Evolutionary conservation across 2,888 invertebrate species (phyloP).

Genomic region (Anthrax anthrax): DNA sequence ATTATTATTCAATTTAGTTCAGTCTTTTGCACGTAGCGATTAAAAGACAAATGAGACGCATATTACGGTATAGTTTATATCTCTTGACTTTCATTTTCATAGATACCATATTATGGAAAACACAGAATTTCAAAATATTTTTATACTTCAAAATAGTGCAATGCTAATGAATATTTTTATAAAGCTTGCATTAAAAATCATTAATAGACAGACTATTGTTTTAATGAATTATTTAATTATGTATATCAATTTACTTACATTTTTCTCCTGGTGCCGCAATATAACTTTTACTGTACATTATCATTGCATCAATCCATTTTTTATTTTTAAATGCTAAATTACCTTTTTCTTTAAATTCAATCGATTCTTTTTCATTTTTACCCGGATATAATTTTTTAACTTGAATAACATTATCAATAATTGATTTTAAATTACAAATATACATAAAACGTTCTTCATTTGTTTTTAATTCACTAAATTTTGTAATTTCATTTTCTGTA

Average conservation of each 20-base stretch:
- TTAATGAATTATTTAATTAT: too few species aligned
- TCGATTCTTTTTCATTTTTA: slow-evolving; percentile 44
- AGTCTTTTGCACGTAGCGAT: too few species aligned
- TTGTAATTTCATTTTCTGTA: slow-evolving; percentile 43
- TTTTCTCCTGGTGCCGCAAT: slow-evolving; percentile 49
- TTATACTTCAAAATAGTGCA: too few species aligned
- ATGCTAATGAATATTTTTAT: too few species aligned
- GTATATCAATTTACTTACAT: slow-evolving; percentile 38
- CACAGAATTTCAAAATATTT: too few species aligned
- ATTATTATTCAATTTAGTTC: too few species aligned
- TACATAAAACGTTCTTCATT: slow-evolving; percentile 52
- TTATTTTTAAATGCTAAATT: slow-evolving; percentile 58
- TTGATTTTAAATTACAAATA: slow-evolving; percentile 38
- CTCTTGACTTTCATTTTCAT: too few species aligned
- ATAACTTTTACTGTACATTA: slow-evolving; percentile 55
- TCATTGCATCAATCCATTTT: slow-evolving; percentile 52
- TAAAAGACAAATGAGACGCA: too few species aligned
- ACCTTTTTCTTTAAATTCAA: slow-evolving; percentile 53
- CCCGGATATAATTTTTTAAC: slow-evolving; percentile 35
- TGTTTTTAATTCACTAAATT: slow-evolving; percentile 45
- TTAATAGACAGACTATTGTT: too few species aligned
- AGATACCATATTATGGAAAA: too few species aligned
- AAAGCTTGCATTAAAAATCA: too few species aligned
- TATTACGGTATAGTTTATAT: too few species aligned
- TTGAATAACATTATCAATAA: slow-evolving; percentile 35